Evolutionary conservation across 2,113 vertebrate species (phyloP).

Genomic region (Chauna torquata): DNA sequence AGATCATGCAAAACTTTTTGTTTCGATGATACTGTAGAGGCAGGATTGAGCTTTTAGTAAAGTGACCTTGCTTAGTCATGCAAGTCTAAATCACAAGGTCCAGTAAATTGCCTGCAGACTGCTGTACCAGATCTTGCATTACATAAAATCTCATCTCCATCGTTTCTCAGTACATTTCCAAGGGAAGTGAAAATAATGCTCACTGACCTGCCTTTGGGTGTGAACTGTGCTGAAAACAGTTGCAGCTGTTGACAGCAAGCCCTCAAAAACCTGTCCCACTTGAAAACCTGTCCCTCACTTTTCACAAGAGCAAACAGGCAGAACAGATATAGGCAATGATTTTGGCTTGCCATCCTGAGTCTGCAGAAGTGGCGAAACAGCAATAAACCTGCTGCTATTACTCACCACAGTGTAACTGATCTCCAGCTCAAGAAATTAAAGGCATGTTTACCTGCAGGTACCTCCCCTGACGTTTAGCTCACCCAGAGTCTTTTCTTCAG

Average conservation of each 20-base stretch:
- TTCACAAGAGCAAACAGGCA: constrained; percentile 36
- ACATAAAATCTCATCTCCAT: background rate
- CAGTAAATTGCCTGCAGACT: background rate
- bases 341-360: background rate
- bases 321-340: background rate
- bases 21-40: background rate
- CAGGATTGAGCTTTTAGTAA: background rate
- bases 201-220: background rate
- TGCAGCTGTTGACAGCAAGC: background rate
- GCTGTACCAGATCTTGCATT: accelerated
- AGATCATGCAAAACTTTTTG: background rate
- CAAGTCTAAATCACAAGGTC: background rate
- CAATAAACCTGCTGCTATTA: background rate
- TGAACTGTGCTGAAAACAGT: background rate
- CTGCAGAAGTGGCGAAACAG: background rate
- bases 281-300: background rate
- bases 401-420: background rate
- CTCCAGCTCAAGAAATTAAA: background rate
- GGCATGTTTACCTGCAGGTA: background rate
- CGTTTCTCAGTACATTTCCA: background rate
- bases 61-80: background rate
- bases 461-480: background rate
- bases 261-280: background rate
- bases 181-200: background rate
- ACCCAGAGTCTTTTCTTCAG: background rate